Percentiles rank a stretch among this genome's conserved stretches.
Evolutionary conservation across 1,140 invertebrate genomes (phyloP).

Genomic region (Zaprionus vittiger): DNA sequence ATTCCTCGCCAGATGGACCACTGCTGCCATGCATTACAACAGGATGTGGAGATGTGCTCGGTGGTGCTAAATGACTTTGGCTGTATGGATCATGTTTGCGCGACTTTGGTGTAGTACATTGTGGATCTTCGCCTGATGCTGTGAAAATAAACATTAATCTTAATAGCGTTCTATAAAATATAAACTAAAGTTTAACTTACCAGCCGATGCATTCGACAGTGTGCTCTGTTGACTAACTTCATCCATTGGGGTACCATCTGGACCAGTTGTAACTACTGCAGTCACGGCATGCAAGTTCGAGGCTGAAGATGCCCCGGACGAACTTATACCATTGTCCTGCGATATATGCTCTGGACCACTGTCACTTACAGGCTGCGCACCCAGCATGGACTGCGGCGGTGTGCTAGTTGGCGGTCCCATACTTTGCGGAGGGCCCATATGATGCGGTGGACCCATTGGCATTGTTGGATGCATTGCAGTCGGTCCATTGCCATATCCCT

Average conservation of each 20-base stretch:
- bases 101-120: slow-evolving; percentile 90
- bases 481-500: slow-evolving; percentile 85
- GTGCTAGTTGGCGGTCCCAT: slow-evolving; percentile 85
- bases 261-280: slow-evolving; percentile 93
- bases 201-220: slow-evolving; percentile 94
- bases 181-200: slow-evolving; percentile 84
- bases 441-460: slow-evolving; percentile 86
- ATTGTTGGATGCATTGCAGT: slow-evolving; percentile 84
- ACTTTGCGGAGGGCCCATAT: slow-evolving; percentile 86
- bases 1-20: slow-evolving; percentile 95
- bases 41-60: slow-evolving; percentile 90
- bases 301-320: slow-evolving; percentile 85
- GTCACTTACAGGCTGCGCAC: slow-evolving; percentile 65
- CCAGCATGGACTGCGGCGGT: slow-evolving; percentile 74
- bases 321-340: slow-evolving; percentile 83
- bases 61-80: slow-evolving; percentile 90
- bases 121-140: slow-evolving; percentile 94
- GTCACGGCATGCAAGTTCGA: slow-evolving; percentile 88
- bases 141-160: slow-evolving; percentile 46
- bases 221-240: slow-evolving; percentile 96
- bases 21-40: slow-evolving; percentile 84
- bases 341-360: slow-evolving; percentile 81
- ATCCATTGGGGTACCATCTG: slow-evolving; percentile 93
- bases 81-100: slow-evolving; percentile 87
- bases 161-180: background rate